Evolutionary conservation across 2,888 invertebrate genomes (phyloP).

Genomic region (Aphrophora alni): DNA sequence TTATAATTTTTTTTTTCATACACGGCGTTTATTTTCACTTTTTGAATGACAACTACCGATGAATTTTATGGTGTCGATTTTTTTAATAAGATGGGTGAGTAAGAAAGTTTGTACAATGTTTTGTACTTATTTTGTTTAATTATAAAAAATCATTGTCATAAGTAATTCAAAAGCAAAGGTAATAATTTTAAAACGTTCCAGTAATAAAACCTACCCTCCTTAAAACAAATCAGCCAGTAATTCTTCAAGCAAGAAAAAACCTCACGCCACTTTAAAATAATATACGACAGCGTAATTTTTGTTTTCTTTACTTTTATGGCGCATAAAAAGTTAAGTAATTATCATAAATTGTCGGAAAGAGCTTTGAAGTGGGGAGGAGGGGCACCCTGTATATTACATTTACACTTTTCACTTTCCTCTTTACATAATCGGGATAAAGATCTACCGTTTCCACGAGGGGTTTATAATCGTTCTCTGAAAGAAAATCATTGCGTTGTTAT

Average conservation of each 20-base stretch:
- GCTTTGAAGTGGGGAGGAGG: background rate
- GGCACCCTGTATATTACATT: background rate
- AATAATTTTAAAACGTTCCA: too few species aligned
- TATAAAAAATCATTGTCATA: too few species aligned
- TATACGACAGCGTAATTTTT: background rate
- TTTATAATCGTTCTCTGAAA: constrained; percentile 31
- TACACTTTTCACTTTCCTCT: constrained; percentile 16
- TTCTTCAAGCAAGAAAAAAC: background rate
- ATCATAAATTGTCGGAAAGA: background rate
- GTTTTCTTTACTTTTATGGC: background rate
- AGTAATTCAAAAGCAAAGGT: too few species aligned
- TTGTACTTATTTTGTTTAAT: too few species aligned
- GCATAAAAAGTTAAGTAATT: background rate
- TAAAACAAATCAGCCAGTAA: background rate
- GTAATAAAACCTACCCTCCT: background rate
- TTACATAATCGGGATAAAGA: background rate
- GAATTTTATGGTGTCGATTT: too few species aligned
- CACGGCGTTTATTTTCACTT: too few species aligned
- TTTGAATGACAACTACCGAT: too few species aligned
- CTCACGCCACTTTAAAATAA: background rate
- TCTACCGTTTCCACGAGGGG: background rate
- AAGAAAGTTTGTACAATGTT: too few species aligned
- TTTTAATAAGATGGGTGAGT: too few species aligned
- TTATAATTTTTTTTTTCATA: too few species aligned
- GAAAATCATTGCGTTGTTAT: constrained; percentile 30